Evolutionary conservation across 2,113 vertebrate genomes (phyloP).

Genomic region (Furnarius figulus): DNA sequence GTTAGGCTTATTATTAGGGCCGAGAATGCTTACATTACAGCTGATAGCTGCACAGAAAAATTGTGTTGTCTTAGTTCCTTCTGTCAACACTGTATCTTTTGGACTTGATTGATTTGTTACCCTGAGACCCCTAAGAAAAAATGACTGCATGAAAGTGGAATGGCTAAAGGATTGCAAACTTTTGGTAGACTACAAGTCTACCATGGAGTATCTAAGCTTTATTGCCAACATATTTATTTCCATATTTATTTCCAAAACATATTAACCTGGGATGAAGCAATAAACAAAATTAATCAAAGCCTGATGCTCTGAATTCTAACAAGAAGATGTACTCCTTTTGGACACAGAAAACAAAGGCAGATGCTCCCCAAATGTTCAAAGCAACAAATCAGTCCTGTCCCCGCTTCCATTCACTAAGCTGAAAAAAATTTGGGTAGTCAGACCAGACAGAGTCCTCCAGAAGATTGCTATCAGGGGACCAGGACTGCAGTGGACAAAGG

Average conservation of each 20-base stretch:
- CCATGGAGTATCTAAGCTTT: not conserved
- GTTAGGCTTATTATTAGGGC: slow-evolving; percentile 35
- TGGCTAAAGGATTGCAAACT: not conserved
- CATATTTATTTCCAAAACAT: slow-evolving; percentile 4
- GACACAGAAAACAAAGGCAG: not conserved
- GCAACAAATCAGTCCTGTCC: not conserved
- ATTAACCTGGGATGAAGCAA: slow-evolving; percentile 15
- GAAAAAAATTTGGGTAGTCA: not conserved
- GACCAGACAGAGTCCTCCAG: not conserved
- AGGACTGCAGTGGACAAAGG: not conserved
- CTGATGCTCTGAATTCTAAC: not conserved
- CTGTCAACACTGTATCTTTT: slow-evolving; percentile 6
- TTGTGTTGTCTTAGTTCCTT: not conserved
- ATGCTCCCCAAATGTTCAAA: not conserved
- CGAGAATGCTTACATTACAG: slow-evolving; percentile 21
- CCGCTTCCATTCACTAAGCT: not conserved
- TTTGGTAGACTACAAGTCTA: not conserved
- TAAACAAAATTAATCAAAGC: not conserved
- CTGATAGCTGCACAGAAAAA: slow-evolving; percentile 11
- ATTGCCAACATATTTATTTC: not conserved
- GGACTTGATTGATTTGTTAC: slow-evolving; percentile 13
- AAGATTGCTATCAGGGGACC: not conserved
- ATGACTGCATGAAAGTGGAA: not conserved
- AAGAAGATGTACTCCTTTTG: not conserved
- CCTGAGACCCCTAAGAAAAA: not conserved